Percentiles rank a stretch among this genome's conserved stretches.
Evolutionary conservation across 2,888 invertebrate species (phyloP).

Genomic region (Parascotia fuliginaria): DNA sequence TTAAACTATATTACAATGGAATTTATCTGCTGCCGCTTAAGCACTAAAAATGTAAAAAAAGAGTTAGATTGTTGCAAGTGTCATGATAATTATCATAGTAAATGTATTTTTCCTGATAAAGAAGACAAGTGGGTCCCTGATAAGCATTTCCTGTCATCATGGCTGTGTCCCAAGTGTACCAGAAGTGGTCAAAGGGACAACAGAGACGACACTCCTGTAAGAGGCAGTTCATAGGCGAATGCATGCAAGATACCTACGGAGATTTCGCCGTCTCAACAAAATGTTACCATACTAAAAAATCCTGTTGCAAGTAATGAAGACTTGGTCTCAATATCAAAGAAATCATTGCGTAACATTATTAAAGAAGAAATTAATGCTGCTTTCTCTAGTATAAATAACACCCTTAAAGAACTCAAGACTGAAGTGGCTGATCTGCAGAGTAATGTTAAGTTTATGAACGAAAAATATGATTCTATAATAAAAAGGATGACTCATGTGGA

Average conservation of each 20-base stretch:
- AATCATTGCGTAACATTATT: no score
- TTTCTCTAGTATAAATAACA: neutral
- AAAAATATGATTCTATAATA: constrained; percentile 1
- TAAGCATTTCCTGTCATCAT: neutral
- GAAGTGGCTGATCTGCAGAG: constrained; percentile 4
- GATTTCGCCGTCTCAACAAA: neutral
- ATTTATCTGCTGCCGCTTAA: neutral
- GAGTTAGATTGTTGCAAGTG: neutral
- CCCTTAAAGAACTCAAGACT: neutral
- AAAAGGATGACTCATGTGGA: neutral
- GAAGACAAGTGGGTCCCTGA: neutral
- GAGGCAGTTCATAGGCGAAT: neutral
- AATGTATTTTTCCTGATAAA: neutral
- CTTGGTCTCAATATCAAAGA: no score
- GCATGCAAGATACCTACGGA: neutral
- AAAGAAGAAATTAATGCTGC: constrained; percentile 8
- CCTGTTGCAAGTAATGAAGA: neutral
- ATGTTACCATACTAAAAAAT: constrained; percentile 1
- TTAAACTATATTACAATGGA: neutral
- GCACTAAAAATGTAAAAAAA: neutral
- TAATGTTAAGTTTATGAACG: constrained; percentile 7
- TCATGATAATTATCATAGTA: neutral
- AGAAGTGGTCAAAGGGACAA: neutral
- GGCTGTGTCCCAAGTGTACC: neutral
- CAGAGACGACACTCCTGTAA: neutral